Base-by-base conservation (phyloP, 1,140 invertebrate genomes). In the Lasioglossum baleicum region DNA sequence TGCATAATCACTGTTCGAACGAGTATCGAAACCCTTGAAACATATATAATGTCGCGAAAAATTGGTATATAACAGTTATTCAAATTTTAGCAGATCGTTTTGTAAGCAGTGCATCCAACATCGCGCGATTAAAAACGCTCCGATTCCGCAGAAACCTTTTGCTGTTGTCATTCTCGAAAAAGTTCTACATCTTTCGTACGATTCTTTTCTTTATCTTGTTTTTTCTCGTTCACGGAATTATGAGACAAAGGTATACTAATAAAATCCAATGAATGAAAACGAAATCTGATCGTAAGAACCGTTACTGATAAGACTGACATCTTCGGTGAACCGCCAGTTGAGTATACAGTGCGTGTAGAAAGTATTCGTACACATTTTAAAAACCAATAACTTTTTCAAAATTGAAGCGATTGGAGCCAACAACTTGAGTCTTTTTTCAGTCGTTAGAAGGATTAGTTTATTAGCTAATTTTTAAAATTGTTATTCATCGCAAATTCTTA, bases 71-170 rank as follows among this genome's bases (percentile, higher is more conserved):
- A 26, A 44, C 0, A n/a, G 31, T 61, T 15, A 60, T 70, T 71
- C 56, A 42, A 71, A 78, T 56, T 72, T 78, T 63, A 17, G 31
- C 44, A 40, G 6, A 58, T 1, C 44, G 20, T 53, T 40, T 79
- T 4, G 15, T 40, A 44, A 64, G 31, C 76, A 73, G 17, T 73
- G 51, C 0, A 72, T 78, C 69, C 76, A 20, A 73, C 35, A 20
- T n/a, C 17, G 6, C 15, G 26, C 51, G 44, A 65, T 40, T 31
- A 15, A 53, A 72, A 56, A 17, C 7, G n/a, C 58, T 17, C 44
- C 6, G 2, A 35, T 31, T 44, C 17, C 0, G 42, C 13, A 5
- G 0, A 22, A 7, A 17, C 11, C 26, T 66, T 6, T 35, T 35
- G 35, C 5, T 1, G 10, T 66, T 48, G 42, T 67, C 42, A 26